phyloP scores from a whole-genome alignment of 2,888 invertebrate genomes.

The Meghimatium bilineatum region DNA sequence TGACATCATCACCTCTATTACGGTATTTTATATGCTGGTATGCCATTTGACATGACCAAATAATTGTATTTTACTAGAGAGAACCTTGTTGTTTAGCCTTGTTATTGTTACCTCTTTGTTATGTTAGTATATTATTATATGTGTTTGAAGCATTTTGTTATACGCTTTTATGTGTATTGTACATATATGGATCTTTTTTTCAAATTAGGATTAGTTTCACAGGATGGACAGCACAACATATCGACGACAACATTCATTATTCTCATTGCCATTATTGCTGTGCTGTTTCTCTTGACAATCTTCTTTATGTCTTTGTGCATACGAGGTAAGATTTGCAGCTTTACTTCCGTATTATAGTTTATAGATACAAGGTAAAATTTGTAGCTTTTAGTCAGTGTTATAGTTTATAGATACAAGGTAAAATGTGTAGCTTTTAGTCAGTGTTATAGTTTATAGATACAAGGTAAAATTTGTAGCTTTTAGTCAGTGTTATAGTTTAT shows the following conservation, averaged over 20 bases:
- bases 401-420: neutral
- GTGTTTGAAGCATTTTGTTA: too few relatives aligned
- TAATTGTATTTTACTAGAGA: too few relatives aligned
- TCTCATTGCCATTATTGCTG: neutral
- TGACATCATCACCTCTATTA: too few relatives aligned
- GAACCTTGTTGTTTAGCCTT: too few relatives aligned
- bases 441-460: neutral
- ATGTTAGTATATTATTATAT: too few relatives aligned
- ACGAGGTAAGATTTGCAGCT: neutral
- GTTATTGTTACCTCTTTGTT: too few relatives aligned
- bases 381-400: neutral
- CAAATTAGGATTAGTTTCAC: too few relatives aligned
- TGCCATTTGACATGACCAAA: too few relatives aligned
- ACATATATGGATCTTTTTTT: too few relatives aligned
- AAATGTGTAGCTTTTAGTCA: neutral
- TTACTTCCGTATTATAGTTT: neutral
- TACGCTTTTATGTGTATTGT: too few relatives aligned
- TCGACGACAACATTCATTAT: neutral
- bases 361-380: neutral
- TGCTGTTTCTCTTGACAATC: neutral
- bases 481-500: neutral
- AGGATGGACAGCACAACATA: neutral
- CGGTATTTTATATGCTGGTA: too few relatives aligned
- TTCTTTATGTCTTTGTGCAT: conserved; percentile 7
- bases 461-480: neutral